Evolutionary conservation across 2,888 invertebrate genomes (phyloP).

Genomic region (Mythimna impura): DNA sequence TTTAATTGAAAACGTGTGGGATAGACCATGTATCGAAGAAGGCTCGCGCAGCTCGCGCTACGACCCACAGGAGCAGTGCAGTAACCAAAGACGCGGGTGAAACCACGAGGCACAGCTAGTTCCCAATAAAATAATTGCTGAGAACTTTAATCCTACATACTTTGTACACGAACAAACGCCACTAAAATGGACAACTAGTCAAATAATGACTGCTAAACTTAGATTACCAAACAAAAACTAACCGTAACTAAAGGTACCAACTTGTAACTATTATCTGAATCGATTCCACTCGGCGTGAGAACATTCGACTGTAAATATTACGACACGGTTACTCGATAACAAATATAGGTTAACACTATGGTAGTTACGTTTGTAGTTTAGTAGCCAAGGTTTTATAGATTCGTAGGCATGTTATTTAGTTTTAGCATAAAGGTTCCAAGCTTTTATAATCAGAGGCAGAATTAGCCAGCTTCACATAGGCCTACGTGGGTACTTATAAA

Average conservation of each 20-base stretch:
- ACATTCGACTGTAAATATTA: slow-evolving; percentile 73
- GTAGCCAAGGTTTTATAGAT: slow-evolving; percentile 43
- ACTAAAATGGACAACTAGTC: slow-evolving; percentile 14
- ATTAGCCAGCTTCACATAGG: not conserved
- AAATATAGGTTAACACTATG: slow-evolving; percentile 72
- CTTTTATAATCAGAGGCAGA: not conserved
- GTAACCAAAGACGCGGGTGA: too few relatives aligned
- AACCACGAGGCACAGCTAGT: too few relatives aligned
- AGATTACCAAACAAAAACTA: slow-evolving; percentile 68
- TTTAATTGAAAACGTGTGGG: too few relatives aligned
- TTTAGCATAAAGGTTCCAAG: not conserved
- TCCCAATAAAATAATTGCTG: too few relatives aligned
- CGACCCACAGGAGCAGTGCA: too few relatives aligned
- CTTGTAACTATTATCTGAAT: slow-evolving; percentile 71
- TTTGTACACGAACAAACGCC: not conserved
- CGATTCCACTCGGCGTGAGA: slow-evolving; percentile 79
- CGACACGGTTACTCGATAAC: slow-evolving; percentile 73
- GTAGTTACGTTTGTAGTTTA: slow-evolving; percentile 3
- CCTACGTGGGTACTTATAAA: too few relatives aligned
- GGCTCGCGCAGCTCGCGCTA: too few relatives aligned
- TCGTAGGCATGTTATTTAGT: not conserved
- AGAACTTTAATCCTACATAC: not conserved
- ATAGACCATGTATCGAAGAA: too few relatives aligned
- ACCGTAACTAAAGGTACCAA: slow-evolving; percentile 74
- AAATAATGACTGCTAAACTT: slow-evolving; percentile 23